These are phyloP conservation scores for Monopis laevigella DNA, from an alignment of 2,888 invertebrate genomes.

Conservation along the genomic window DNA sequence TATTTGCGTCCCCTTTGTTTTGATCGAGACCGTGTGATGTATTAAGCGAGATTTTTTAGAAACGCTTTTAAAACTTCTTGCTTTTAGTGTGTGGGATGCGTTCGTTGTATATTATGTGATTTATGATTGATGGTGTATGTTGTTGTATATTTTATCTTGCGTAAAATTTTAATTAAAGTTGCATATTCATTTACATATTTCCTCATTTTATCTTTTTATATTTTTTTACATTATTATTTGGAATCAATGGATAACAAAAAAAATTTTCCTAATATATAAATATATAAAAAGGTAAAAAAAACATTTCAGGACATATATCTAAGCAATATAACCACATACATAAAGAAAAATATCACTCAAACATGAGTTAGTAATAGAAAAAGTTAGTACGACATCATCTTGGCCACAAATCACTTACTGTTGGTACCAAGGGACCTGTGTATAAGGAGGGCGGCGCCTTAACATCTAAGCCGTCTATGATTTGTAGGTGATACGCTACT, in stretches of 20 bases:
- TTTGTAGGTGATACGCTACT: conserved; percentile 18
- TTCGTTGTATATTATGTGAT: background rate
- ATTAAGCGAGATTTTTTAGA: background rate
- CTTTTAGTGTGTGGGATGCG: no score
- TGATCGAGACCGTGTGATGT: background rate
- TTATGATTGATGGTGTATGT: background rate
- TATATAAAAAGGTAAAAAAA: no score
- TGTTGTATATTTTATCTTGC: background rate
- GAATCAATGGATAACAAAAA: no score
- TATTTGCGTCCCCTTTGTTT: background rate
- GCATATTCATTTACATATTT: no score
- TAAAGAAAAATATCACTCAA: background rate
- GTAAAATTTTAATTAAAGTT: no score
- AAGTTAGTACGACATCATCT: background rate
- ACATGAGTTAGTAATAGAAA: background rate
- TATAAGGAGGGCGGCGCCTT: conserved; percentile 11
- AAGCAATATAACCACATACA: background rate
- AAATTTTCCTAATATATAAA: no score
- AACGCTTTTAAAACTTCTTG: background rate
- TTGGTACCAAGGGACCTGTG: conserved; percentile 5
- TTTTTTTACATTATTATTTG: no score
- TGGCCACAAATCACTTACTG: conserved; percentile 16
- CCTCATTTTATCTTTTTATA: no score
- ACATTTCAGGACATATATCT: no score
- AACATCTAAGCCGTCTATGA: conserved; percentile 12